These are phyloP conservation scores for Ariolimax columbianus DNA, from an alignment of 2,888 invertebrate species.

Conservation along the genomic window DNA sequence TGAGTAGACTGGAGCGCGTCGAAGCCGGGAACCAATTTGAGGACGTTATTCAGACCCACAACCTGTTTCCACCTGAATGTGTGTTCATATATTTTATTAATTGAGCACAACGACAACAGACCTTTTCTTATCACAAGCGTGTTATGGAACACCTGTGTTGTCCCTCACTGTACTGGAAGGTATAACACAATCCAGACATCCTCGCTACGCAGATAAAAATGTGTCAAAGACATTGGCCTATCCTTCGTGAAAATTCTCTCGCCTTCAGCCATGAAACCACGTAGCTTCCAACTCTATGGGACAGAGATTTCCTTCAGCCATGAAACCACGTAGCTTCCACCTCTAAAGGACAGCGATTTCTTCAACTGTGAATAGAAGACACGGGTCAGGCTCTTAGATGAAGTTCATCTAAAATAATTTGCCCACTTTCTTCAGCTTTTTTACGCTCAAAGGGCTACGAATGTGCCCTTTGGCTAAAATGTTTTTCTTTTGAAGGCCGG, in stretches of 20 bases:
- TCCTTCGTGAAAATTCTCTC: neutral
- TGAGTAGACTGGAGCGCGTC: too few relatives aligned
- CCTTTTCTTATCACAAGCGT: too few relatives aligned
- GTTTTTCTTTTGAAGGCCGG: neutral
- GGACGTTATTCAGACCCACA: too few relatives aligned
- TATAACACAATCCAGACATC: neutral
- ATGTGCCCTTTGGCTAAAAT: conserved; percentile 28
- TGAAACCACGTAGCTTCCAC: neutral
- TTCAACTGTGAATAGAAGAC: conserved; percentile 15
- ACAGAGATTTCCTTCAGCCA: neutral
- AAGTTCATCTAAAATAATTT: conserved; percentile 40
- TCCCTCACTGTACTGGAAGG: too few relatives aligned
- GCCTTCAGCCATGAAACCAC: neutral
- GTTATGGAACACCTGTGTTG: too few relatives aligned
- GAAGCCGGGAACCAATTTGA: too few relatives aligned
- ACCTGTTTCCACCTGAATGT: too few relatives aligned
- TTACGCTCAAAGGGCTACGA: neutral
- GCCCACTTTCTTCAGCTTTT: conserved; percentile 7
- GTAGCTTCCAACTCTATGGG: neutral
- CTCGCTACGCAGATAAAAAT: neutral
- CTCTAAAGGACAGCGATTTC: neutral
- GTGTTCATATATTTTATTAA: too few relatives aligned
- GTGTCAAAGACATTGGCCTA: neutral
- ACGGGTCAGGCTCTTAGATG: neutral
- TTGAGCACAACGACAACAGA: too few relatives aligned